A percentile compares a stretch with the other conserved stretches of the same genome.
Evolutionary conservation across 2,888 invertebrate genomes (phyloP).

Genomic region (Camptogramma bilineatum): DNA sequence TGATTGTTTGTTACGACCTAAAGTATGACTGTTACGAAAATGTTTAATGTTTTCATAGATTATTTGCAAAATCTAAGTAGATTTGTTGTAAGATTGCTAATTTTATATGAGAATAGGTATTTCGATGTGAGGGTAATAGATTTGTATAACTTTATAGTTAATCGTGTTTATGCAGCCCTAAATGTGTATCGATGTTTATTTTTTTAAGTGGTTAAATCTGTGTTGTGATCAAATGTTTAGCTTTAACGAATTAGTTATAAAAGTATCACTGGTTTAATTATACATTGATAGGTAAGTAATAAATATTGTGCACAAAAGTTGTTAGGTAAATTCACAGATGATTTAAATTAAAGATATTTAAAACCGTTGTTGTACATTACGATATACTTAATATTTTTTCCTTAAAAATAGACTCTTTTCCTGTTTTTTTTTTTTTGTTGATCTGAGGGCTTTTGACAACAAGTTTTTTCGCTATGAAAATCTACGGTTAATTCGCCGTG

Average conservation of each 20-base stretch:
- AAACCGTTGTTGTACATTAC: too few species aligned
- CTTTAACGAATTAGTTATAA: constrained; percentile 51
- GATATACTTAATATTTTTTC: too few species aligned
- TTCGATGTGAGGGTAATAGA: constrained; percentile 39
- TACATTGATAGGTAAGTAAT: constrained; percentile 1
- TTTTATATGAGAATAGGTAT: constrained; percentile 17
- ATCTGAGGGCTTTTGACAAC: too few species aligned
- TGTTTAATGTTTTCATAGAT: constrained; percentile 17
- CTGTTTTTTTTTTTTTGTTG: too few species aligned
- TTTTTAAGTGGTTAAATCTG: constrained; percentile 53
- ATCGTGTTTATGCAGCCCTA: constrained; percentile 27
- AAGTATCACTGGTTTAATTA: constrained; percentile 3
- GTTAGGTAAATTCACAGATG: not conserved
- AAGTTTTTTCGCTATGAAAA: too few species aligned
- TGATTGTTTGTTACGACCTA: constrained; percentile 20
- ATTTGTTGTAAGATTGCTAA: constrained; percentile 24
- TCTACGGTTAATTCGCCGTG: too few species aligned
- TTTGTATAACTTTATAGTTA: constrained; percentile 30
- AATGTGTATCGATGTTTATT: constrained; percentile 33
- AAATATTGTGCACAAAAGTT: constrained; percentile 8
- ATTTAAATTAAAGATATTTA: not conserved
- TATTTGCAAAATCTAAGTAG: constrained; percentile 21
- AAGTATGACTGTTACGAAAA: constrained; percentile 26
- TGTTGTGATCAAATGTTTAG: constrained; percentile 70
- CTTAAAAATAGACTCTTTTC: too few species aligned